Evolutionary conservation across 2,888 invertebrate species (phyloP), one percentile per base, ranked within the genome.

Genomic region (Parnassius orleans): DNA sequence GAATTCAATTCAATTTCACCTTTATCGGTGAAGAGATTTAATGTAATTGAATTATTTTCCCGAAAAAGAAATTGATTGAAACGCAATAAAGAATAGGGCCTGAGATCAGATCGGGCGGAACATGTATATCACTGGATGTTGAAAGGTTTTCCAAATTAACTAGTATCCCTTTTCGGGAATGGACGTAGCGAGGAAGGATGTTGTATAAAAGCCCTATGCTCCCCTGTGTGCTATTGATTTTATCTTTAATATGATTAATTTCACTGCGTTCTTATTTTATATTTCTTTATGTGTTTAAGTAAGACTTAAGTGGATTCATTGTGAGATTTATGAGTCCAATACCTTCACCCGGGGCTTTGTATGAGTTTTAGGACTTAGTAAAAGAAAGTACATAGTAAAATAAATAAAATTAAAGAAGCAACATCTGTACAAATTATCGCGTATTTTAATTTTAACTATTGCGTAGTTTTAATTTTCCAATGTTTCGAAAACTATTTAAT

Each of bases 61-160:
- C 33, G 42, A n/a, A 11, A 5, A 53, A 53, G 42, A 15, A 42
- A 42, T 9, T 14, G 2, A 41, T 53, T n/a, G 43, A n/a, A 53
- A 14, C 10, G 53, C 14, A 42, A 48, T 48, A 47, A 47, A 41
- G 14, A 14, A 33, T 9, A 19, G 2, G 55, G 12, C 15, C 33
- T 10, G 24, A n/a, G n/a, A 33, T 11, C 43, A 42, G 24, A 33
- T 12, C n/a, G 55, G 11, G 12, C 10, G 41, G 15, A 53, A 53
- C 44, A 59, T 53, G 53, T 53, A 53, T 46, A 19, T 58, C 42
- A 44, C 44, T 53, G 46, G 46, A 14, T 59, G 53, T 24, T 59
- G 59, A 59, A 59, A 53, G 59, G 46, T 59, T 59, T 53, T 33
- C 53, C 44, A 59, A 59, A 59, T 59, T 59, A 59, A 53, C 52